These are phyloP conservation scores for Adelphocoris suturalis DNA, from an alignment of 2,888 invertebrate genomes.

Conservation along the genomic window DNA sequence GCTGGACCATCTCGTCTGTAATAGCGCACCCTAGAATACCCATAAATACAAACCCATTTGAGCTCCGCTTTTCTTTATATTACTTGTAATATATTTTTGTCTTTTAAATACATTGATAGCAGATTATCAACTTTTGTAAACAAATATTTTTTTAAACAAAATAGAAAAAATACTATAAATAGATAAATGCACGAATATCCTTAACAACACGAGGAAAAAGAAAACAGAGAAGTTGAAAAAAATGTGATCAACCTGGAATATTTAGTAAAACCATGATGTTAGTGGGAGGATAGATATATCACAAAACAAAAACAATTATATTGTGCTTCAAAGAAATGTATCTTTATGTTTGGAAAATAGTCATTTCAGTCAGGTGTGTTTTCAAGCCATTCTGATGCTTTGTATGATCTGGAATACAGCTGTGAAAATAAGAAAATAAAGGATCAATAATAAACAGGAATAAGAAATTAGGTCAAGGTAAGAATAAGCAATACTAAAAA, in stretches of 20 bases:
- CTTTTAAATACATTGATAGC: conserved; percentile 20
- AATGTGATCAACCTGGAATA: conserved; percentile 48
- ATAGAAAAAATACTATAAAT: conserved; percentile 68
- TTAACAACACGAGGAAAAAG: conserved; percentile 52
- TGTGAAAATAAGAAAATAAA: conserved; percentile 78
- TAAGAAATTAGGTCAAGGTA: neutral
- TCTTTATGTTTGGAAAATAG: conserved; percentile 53
- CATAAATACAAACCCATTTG: conserved; percentile 23
- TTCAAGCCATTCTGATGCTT: conserved; percentile 89
- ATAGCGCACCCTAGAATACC: neutral
- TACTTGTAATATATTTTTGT: neutral
- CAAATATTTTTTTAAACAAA: conserved; percentile 61
- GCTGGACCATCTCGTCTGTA: conserved; percentile 19
- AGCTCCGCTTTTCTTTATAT: conserved; percentile 1
- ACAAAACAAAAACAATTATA: conserved; percentile 59
- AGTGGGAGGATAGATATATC: conserved; percentile 43
- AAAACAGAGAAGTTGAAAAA: neutral
- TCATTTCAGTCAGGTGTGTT: conserved; percentile 52
- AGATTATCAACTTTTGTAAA: conserved; percentile 23
- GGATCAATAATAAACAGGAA: neutral
- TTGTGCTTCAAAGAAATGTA: conserved; percentile 67
- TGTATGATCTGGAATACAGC: conserved; percentile 99
- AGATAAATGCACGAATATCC: conserved; percentile 62
- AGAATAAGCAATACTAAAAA: neutral
- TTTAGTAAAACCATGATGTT: conserved; percentile 57